Percentiles rank a stretch among this genome's conserved stretches.
phyloP scores from a whole-genome alignment of 2,888 invertebrate genomes.

The Drosophila tripunctata region DNA sequence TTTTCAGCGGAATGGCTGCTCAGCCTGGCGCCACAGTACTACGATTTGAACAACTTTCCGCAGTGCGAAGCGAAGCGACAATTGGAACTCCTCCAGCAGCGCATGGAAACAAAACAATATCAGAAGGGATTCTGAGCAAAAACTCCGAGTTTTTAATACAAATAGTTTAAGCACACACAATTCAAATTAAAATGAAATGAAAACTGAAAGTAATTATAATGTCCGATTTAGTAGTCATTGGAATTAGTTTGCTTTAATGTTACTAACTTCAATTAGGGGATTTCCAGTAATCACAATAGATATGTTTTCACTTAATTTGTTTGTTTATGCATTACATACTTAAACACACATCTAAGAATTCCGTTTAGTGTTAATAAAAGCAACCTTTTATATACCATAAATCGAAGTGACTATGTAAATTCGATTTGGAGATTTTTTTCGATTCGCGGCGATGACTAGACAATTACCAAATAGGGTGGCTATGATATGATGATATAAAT shows the following conservation, averaged over 20 bases:
- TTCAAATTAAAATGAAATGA: conserved; percentile 11
- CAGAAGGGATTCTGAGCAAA: conserved; percentile 92
- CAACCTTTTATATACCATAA: conserved; percentile 56
- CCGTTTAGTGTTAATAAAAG: conserved; percentile 56
- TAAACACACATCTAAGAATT: conserved; percentile 55
- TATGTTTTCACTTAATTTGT: conserved; percentile 35
- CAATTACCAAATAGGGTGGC: no score
- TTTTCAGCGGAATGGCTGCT: conserved; percentile 94
- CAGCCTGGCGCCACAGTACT: conserved; percentile 98
- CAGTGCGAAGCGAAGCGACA: conserved; percentile 98
- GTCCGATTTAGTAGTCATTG: conserved; percentile 27
- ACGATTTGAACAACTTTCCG: conserved; percentile 98
- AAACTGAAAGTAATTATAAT: conserved; percentile 15
- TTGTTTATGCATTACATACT: conserved; percentile 29
- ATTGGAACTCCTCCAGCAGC: conserved; percentile 93
- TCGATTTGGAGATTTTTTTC: no score
- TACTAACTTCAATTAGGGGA: conserved; percentile 4
- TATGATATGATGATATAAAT: no score
- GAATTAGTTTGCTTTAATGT: conserved; percentile 34
- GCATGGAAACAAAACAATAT: conserved; percentile 93
- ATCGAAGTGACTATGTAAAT: not conserved
- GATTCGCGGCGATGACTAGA: no score
- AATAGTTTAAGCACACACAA: conserved; percentile 27
- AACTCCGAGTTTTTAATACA: conserved; percentile 31
- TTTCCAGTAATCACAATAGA: conserved; percentile 24